phyloP scores from a whole-genome alignment of 2,113 vertebrate genomes.

The Rhabdomys dilectus region DNA sequence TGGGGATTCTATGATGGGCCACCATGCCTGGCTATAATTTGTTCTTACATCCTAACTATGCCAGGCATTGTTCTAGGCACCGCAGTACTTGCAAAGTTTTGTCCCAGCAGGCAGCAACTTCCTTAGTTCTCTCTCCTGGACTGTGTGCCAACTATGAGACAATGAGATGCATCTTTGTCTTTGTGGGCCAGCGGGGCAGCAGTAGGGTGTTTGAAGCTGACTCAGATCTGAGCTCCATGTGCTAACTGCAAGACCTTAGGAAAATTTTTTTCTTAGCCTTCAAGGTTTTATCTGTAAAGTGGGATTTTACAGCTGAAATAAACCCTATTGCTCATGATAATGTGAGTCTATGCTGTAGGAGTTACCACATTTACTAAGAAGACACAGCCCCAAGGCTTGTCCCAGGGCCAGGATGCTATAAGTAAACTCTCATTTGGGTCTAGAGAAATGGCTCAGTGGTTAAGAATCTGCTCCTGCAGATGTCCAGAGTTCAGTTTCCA shows the following conservation, averaged over 20 bases:
- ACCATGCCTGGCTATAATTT: background rate
- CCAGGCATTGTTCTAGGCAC: background rate
- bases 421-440: background rate
- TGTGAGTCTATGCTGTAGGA: background rate
- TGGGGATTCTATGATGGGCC: background rate
- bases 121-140: background rate
- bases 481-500: background rate
- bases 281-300: background rate
- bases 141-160: background rate
- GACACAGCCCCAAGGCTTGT: background rate
- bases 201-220: background rate
- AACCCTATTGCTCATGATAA: background rate
- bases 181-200: background rate
- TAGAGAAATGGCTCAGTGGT: background rate
- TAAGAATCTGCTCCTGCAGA: background rate
- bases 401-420: background rate
- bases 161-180: background rate
- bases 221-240: background rate
- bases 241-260: background rate
- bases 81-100: background rate
- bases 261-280: conserved; percentile 11
- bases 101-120: background rate
- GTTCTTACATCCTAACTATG: background rate
- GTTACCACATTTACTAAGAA: background rate
- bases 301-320: conserved; percentile 8